Conservation (phyloP, 2,113 vertebrate genomes). For the Indri indri region DNA sequence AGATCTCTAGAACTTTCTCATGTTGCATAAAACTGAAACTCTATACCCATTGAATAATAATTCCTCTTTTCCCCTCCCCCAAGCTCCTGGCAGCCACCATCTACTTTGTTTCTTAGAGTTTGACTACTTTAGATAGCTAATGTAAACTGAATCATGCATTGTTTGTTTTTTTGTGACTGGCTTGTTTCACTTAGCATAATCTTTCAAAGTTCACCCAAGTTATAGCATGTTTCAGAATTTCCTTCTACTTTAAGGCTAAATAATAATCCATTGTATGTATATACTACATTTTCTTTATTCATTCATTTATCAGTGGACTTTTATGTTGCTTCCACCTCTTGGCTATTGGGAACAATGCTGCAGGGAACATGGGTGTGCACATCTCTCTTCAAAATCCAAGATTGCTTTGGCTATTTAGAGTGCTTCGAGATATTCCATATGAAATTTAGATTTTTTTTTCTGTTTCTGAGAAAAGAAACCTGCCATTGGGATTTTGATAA, state of each 20-base stretch:
- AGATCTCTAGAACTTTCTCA: not conserved
- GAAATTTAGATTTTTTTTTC: not conserved
- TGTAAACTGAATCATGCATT: not conserved
- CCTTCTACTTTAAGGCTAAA: not conserved
- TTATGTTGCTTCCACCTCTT: not conserved
- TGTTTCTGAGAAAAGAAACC: not conserved
- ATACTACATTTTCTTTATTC: not conserved
- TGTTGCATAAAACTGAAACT: not conserved
- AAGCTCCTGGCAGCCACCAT: not conserved
- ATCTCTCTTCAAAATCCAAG: not conserved
- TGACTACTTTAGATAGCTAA: not conserved
- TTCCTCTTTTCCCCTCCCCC: not conserved
- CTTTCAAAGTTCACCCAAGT: not conserved
- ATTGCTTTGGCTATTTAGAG: not conserved
- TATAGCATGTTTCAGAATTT: not conserved
- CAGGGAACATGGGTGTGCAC: not conserved
- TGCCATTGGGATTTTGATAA: not conserved
- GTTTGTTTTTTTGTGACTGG: not conserved
- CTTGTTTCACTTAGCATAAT: not conserved
- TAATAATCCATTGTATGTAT: not conserved
- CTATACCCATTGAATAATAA: not conserved
- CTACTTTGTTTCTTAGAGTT: not conserved
- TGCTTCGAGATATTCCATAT: not conserved
- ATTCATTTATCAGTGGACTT: not conserved
- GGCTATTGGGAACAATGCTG: not conserved